phyloP scores from a whole-genome alignment of 2,888 invertebrate species.

The Myopa testacea region DNA sequence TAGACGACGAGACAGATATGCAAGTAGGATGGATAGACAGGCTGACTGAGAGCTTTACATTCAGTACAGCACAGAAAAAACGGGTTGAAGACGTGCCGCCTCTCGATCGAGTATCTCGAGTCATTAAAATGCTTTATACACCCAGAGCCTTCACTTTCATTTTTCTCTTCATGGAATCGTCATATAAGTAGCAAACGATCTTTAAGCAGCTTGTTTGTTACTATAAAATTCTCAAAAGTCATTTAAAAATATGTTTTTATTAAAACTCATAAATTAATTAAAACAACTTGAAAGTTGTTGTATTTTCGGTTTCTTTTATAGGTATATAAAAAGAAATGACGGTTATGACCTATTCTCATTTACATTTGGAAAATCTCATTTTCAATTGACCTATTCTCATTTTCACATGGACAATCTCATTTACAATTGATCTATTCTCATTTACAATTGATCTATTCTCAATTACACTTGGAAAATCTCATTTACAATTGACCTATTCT shows the following conservation, averaged over 20 bases:
- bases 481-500: too few relatives aligned
- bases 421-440: too few relatives aligned
- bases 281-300: constrained; percentile 26
- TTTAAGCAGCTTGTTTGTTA: constrained; percentile 36
- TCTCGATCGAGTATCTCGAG: not conserved
- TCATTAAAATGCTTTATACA: not conserved
- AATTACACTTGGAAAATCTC: too few relatives aligned
- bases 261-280: constrained; percentile 38
- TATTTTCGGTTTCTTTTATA: not conserved
- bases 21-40: not conserved
- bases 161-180: not conserved
- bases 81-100: not conserved
- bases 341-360: too few relatives aligned
- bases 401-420: too few relatives aligned
- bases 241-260: constrained; percentile 37
- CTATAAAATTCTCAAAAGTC: constrained; percentile 35
- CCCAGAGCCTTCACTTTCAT: not conserved
- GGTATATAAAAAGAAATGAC: too few relatives aligned
- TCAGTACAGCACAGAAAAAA: not conserved
- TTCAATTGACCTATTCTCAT: too few relatives aligned
- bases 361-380: too few relatives aligned
- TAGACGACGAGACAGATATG: too few relatives aligned
- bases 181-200: constrained; percentile 19
- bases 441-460: too few relatives aligned
- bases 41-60: not conserved